Evolutionary conservation across 2,888 invertebrate genomes (phyloP).

Genomic region (Trichopoda pennipes): DNA sequence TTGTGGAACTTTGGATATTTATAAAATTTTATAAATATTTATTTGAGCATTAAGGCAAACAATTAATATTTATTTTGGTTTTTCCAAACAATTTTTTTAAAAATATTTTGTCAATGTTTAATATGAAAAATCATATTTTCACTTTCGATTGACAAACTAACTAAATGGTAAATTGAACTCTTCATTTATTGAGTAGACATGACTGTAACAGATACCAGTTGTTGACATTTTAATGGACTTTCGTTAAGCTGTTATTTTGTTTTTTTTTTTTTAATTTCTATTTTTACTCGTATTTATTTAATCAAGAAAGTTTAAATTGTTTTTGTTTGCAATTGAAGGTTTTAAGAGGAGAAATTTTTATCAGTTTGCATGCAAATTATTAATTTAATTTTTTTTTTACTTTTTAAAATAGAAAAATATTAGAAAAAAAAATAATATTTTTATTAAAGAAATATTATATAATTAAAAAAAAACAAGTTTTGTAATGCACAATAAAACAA

Average conservation of each 20-base stretch:
- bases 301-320: constrained; percentile 31
- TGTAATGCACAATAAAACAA: too few relatives aligned
- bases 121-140: constrained; percentile 34
- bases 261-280: constrained; percentile 5
- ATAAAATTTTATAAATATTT: constrained; percentile 16
- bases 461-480: not conserved
- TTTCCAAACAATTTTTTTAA: not conserved
- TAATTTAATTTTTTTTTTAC: constrained; percentile 6
- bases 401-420: not conserved
- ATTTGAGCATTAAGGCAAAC: constrained; percentile 27
- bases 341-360: constrained; percentile 19
- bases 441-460: not conserved
- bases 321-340: constrained; percentile 9
- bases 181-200: not conserved
- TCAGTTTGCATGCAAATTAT: constrained; percentile 38
- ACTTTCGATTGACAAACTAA: constrained; percentile 19
- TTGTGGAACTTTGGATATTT: not conserved
- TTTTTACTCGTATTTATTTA: constrained; percentile 1
- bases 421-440: not conserved
- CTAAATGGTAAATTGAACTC: constrained; percentile 21
- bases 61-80: constrained; percentile 37
- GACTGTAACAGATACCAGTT: constrained; percentile 15
- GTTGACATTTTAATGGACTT: constrained; percentile 56
- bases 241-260: constrained; percentile 34
- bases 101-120: not conserved